These are phyloP conservation scores for Pelecanoides urinatrix DNA, from an alignment of 2,113 vertebrate species.

Conservation along the genomic window DNA sequence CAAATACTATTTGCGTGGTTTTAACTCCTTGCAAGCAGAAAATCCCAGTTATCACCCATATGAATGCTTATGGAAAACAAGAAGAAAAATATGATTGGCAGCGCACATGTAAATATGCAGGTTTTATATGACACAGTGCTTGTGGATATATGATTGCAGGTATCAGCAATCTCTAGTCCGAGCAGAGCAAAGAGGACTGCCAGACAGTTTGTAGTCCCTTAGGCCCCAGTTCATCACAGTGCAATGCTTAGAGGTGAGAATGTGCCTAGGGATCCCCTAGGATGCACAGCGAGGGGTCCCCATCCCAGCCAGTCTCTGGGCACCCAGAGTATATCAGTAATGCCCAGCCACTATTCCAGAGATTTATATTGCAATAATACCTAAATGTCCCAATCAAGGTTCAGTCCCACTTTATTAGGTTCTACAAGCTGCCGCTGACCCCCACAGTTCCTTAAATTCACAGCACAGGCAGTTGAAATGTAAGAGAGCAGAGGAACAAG, in stretches of 20 bases:
- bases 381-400: not conserved
- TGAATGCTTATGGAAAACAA: not conserved
- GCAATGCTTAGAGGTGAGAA: not conserved
- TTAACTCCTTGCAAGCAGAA: slow-evolving; percentile 19
- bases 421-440: not conserved
- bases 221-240: not conserved
- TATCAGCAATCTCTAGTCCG: not conserved
- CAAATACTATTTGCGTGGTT: not conserved
- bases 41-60: not conserved
- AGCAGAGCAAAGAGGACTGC: not conserved
- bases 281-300: accelerated
- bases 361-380: not conserved
- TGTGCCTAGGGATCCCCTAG: not conserved
- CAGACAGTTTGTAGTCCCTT: not conserved
- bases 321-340: not conserved
- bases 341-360: not conserved
- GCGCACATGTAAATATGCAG: not conserved
- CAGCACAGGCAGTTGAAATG: not conserved
- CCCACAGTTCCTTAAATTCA: not conserved
- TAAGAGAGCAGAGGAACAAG: not conserved
- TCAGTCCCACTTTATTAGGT: not conserved
- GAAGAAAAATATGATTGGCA: not conserved
- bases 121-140: not conserved
- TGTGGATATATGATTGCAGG: not conserved
- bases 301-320: not conserved